Evolutionary conservation across 2,797 vertebrate species (phyloP).

Genomic region (Decapterus maruadsi): DNA sequence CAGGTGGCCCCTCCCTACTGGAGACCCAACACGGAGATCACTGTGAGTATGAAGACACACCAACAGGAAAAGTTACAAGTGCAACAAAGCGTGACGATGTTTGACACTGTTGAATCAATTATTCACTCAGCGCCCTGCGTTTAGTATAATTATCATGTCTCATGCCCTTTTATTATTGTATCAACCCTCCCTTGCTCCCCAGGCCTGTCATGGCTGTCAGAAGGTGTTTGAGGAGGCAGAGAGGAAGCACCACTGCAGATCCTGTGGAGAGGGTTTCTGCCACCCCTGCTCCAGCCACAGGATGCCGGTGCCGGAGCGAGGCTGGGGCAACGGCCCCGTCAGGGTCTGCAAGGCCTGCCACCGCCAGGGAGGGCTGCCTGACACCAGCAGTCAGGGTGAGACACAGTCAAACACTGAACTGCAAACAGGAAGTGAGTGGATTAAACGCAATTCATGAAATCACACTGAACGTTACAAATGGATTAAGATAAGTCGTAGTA

Average conservation of each 20-base stretch:
- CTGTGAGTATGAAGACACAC: slow-evolving; percentile 72
- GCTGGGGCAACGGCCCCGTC: slow-evolving; percentile 87
- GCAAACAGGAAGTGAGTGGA: background rate
- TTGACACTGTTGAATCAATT: background rate
- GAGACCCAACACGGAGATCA: slow-evolving; percentile 88
- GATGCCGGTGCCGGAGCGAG: slow-evolving; percentile 89
- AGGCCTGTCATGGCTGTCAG: slow-evolving; percentile 85
- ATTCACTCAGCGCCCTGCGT: background rate
- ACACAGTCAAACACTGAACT: background rate
- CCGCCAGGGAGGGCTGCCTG: slow-evolving; percentile 75
- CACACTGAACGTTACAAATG: background rate
- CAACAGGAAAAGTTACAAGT: background rate
- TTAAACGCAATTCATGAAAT: background rate
- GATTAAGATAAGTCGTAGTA: background rate
- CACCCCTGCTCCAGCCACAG: slow-evolving; percentile 86
- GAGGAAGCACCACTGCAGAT: slow-evolving; percentile 89
- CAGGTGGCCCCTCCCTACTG: slow-evolving; percentile 89
- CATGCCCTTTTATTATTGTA: background rate
- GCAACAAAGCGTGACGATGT: background rate
- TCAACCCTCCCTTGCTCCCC: background rate
- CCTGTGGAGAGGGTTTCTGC: slow-evolving; percentile 90
- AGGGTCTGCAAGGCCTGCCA: slow-evolving; percentile 86
- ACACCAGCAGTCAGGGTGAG: slow-evolving; percentile 79
- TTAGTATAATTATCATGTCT: background rate
- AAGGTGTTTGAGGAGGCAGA: slow-evolving; percentile 84